These are phyloP conservation scores for Adineta ricciae DNA, from an alignment of 2,888 invertebrate species.

Conservation along the genomic window DNA sequence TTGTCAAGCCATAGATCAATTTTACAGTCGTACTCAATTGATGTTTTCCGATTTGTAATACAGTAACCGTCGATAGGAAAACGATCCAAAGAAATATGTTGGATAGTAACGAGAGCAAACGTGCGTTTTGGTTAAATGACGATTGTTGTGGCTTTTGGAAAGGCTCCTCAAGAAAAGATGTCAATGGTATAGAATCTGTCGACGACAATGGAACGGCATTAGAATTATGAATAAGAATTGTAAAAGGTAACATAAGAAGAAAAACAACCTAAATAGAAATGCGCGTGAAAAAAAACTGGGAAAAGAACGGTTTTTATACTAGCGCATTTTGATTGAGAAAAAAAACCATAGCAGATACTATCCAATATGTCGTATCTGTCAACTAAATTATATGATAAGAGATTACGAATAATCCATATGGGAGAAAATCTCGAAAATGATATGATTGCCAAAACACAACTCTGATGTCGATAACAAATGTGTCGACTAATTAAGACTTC, in stretches of 20 bases:
- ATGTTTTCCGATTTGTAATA: background rate
- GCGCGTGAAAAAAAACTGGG: background rate
- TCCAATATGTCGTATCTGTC: too few species aligned
- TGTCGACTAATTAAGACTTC: too few species aligned
- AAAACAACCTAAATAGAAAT: background rate
- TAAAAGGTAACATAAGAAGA: slow-evolving; percentile 1
- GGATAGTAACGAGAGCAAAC: background rate
- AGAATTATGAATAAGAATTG: background rate
- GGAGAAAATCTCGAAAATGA: too few species aligned
- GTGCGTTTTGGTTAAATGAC: slow-evolving; percentile 1
- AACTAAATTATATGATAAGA: too few species aligned
- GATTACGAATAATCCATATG: too few species aligned
- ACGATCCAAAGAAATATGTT: background rate
- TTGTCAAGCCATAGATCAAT: background rate
- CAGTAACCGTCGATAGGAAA: background rate
- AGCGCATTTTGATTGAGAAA: background rate
- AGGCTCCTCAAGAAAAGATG: background rate
- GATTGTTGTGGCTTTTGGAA: background rate
- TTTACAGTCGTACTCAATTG: background rate
- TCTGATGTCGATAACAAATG: too few species aligned
- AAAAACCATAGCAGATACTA: too few species aligned
- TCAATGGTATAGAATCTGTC: background rate
- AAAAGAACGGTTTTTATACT: background rate
- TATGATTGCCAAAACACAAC: too few species aligned
- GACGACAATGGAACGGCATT: background rate